Percentiles rank a stretch among this genome's conserved stretches.
These are phyloP conservation scores for Ptyas mucosa DNA, from an alignment of 2,113 vertebrate species.

Conservation along the genomic window DNA sequence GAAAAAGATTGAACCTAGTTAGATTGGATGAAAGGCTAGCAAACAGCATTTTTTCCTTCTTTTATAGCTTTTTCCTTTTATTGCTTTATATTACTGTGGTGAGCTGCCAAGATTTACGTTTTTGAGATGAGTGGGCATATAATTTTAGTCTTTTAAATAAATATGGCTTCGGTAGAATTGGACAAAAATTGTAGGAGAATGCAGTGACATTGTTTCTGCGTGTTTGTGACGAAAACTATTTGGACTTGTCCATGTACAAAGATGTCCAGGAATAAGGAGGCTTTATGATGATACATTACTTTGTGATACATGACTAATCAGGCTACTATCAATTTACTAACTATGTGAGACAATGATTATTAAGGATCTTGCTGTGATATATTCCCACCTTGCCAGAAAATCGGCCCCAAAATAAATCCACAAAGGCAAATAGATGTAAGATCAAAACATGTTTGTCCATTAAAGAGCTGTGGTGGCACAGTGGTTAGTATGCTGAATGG, in stretches of 20 bases:
- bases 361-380: neutral
- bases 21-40: neutral
- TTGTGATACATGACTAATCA: neutral
- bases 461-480: neutral
- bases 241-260: neutral
- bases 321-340: neutral
- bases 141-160: neutral
- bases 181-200: neutral
- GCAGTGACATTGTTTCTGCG: neutral
- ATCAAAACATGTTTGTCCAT: neutral
- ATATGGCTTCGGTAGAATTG: neutral
- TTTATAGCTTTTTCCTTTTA: neutral
- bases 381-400: neutral
- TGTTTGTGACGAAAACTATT: neutral
- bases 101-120: neutral
- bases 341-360: neutral
- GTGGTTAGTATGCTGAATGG: too few relatives aligned
- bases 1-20: neutral
- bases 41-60: neutral
- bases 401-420: neutral
- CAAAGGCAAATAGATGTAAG: neutral
- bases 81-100: neutral
- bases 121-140: neutral
- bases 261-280: neutral
- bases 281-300: neutral